These are phyloP conservation scores for Drosophila lini DNA, from an alignment of 1,140 invertebrate genomes.

Conservation along the genomic window DNA sequence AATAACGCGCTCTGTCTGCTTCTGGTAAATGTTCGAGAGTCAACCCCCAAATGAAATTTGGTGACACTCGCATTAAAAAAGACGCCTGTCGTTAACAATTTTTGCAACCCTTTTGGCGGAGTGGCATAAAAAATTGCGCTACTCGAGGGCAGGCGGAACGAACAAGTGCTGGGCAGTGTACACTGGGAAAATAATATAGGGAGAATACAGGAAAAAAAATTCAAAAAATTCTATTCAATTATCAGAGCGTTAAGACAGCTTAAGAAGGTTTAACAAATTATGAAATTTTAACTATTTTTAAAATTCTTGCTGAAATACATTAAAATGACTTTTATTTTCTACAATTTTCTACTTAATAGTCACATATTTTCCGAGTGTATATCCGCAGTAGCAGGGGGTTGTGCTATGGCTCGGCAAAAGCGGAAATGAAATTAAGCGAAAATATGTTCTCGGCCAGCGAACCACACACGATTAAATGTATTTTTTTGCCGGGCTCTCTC, in stretches of 20 bases:
- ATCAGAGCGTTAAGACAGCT: too few relatives aligned
- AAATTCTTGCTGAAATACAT: too few relatives aligned
- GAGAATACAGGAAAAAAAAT: not conserved
- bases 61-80: conserved; percentile 62
- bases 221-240: too few relatives aligned
- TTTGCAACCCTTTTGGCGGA: conserved; percentile 74
- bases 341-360: too few relatives aligned
- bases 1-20: conserved; percentile 53
- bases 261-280: too few relatives aligned
- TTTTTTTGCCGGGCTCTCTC: conserved; percentile 31
- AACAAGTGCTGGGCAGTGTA: conserved; percentile 57
- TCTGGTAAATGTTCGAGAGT: conserved; percentile 33
- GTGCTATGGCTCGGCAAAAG: conserved; percentile 18
- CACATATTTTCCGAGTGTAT: not conserved
- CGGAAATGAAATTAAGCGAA: conserved; percentile 82
- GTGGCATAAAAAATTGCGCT: conserved; percentile 71
- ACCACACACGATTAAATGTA: conserved; percentile 9
- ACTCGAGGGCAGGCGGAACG: conserved; percentile 75
- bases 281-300: too few relatives aligned
- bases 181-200: not conserved
- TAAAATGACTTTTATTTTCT: not conserved
- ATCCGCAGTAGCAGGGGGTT: not conserved
- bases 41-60: conserved; percentile 51
- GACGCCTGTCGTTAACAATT: conserved; percentile 40
- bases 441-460: conserved; percentile 67